Conservation (phyloP, 2,113 vertebrate genomes). For the Herpailurus yagouaroundi region DNA sequence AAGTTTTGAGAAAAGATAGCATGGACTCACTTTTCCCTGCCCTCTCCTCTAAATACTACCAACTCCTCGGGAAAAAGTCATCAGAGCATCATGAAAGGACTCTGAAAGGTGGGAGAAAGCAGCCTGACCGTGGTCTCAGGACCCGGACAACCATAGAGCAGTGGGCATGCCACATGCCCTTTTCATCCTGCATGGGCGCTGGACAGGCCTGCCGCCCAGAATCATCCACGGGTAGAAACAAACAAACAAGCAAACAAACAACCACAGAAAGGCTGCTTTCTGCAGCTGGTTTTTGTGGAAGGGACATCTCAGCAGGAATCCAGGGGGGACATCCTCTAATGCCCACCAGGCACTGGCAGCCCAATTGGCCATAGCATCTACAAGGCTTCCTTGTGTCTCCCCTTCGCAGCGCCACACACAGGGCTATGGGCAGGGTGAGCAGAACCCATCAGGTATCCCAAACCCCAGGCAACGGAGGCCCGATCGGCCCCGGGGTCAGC, state of each 20-base stretch:
- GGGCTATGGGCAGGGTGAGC: neutral
- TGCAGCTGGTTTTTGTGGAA: fast-evolving
- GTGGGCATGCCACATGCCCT: fast-evolving
- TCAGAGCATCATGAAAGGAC: neutral
- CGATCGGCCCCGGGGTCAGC: fast-evolving
- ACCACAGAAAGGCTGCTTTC: too few relatives aligned
- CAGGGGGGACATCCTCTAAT: fast-evolving
- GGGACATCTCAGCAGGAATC: neutral
- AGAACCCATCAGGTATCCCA: fast-evolving
- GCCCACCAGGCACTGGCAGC: neutral
- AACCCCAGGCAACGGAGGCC: fast-evolving
- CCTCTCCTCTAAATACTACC: neutral
- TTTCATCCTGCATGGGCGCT: fast-evolving
- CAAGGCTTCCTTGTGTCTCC: fast-evolving
- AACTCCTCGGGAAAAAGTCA: too few relatives aligned
- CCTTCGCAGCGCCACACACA: fast-evolving
- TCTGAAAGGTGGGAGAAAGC: too few relatives aligned
- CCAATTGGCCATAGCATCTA: fast-evolving
- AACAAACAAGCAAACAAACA: neutral
- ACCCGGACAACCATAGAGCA: fast-evolving
- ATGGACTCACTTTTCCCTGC: neutral
- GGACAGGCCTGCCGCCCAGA: neutral
- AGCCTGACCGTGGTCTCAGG: fast-evolving
- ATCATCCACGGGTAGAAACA: fast-evolving
- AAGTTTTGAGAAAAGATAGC: neutral